These are phyloP conservation scores for Spheniscus humboldti DNA, from an alignment of 2,797 vertebrate genomes.

Conservation along the genomic window DNA sequence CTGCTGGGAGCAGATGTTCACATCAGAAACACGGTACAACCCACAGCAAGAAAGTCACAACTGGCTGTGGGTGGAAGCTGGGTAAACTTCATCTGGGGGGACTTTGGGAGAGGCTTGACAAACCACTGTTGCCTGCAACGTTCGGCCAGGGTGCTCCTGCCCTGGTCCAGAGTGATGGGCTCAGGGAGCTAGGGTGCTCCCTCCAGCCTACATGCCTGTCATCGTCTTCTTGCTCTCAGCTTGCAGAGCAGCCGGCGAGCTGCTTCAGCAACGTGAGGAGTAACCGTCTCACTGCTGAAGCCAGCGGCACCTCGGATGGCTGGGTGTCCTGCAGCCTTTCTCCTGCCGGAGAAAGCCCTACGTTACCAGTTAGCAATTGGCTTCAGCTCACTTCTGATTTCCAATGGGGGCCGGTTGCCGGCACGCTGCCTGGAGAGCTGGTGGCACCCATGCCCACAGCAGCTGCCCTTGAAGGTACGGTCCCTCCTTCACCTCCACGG, in stretches of 20 bases:
- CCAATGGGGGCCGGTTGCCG: not conserved
- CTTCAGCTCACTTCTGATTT: not conserved
- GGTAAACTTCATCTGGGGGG: not conserved
- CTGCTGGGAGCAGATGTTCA: not conserved
- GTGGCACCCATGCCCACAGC: fast-evolving
- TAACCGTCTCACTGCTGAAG: not conserved
- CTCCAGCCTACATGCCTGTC: fast-evolving
- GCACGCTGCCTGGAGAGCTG: not conserved
- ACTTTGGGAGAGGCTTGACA: not conserved
- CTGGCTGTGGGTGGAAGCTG: not conserved
- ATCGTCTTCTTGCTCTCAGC: not conserved
- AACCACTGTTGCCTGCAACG: not conserved
- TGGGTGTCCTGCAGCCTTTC: not conserved
- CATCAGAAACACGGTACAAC: not conserved
- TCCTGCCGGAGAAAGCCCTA: not conserved
- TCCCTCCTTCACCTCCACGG: not conserved
- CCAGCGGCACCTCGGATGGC: fast-evolving
- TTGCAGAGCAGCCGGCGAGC: fast-evolving
- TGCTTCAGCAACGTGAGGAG: not conserved
- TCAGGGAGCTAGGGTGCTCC: not conserved
- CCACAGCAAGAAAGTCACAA: not conserved
- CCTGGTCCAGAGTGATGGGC: not conserved
- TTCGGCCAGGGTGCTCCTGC: not conserved
- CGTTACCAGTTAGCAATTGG: fast-evolving
- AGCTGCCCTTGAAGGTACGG: not conserved